Evolutionary conservation across 2,113 vertebrate species (phyloP), one percentile per base, ranked within the genome.

Genomic region (Mirza zaza): DNA sequence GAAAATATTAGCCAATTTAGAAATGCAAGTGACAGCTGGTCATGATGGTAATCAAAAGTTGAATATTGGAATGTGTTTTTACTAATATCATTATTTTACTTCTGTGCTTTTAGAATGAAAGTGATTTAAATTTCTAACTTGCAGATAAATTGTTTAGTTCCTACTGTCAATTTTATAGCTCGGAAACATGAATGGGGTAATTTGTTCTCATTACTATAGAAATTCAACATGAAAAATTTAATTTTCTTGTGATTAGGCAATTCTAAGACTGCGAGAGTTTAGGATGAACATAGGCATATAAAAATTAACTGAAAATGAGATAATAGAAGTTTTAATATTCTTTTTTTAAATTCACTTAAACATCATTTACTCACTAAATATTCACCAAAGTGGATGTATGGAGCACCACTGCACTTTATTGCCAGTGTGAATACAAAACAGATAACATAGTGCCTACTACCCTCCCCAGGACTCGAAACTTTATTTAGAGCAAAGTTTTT

Each of bases 261-360:
- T 83, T 90, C 48, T 84, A 85, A 73, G 45, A 75, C 21, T 67
- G 63, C 18, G 71, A 36, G 65, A 45, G 27, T 90, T 68, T 90
- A 81, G 42, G 57, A 76, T 93, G 32, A 90, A 61, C 9, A 9
- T 18, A 23, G 39, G 71, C 27, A 52, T 81, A 52, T 73, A 70
- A 95, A 93, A 91, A 82, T 75, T 67, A 94, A 85, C 55, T 81
- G 48, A 75, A 90, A 95, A 55, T 81, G 73, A 87, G 50, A 81
- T 71, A 21, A 92, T 50, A 1, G 27, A 93, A 82, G 8, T 73
- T 34, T 50, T 81, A 81, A 86, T 86, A 86, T 75, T 75, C 32
- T 89, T 89, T 87, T 8, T 80, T 68, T 8, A 55, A 88, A 55
- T 55, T 73, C 42, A 71, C 7, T 48, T 93, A 92, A 67, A 42